A percentile compares a stretch with the other conserved stretches of the same genome.
Conservation (phyloP, 2,113 vertebrate genomes). For the Suricata suricatta region DNA sequence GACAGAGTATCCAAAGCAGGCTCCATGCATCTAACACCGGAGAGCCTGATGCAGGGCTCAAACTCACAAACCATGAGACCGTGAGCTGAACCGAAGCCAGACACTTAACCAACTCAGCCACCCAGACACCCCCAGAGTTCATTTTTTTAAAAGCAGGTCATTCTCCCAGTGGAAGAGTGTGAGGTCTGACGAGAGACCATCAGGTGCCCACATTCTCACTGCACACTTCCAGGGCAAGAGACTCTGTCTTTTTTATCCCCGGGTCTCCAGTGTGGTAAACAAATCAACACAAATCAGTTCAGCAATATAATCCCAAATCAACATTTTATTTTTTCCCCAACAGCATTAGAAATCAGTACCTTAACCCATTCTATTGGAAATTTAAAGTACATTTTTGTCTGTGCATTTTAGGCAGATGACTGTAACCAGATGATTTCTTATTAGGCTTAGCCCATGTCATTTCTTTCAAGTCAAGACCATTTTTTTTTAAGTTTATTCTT, state of each 20-base stretch:
- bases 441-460: neutral
- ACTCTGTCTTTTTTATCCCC: too few relatives aligned
- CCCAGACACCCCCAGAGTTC: neutral
- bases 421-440: neutral
- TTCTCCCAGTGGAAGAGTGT: neutral
- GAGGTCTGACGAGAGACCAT: fast-evolving
- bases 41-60: neutral
- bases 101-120: neutral
- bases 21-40: neutral
- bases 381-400: neutral
- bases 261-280: neutral
- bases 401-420: neutral
- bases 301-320: neutral
- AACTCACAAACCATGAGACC: too few relatives aligned
- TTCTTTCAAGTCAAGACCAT: neutral
- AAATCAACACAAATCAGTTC: neutral
- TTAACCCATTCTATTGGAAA: neutral
- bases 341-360: neutral
- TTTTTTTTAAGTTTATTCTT: neutral
- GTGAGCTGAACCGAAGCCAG: neutral
- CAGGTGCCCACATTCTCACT: neutral
- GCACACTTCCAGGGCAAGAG: neutral
- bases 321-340: too few relatives aligned
- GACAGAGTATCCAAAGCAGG: neutral
- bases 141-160: fast-evolving